phyloP scores from a whole-genome alignment of 2,888 invertebrate species.

The Mechanitis mazaeus region DNA sequence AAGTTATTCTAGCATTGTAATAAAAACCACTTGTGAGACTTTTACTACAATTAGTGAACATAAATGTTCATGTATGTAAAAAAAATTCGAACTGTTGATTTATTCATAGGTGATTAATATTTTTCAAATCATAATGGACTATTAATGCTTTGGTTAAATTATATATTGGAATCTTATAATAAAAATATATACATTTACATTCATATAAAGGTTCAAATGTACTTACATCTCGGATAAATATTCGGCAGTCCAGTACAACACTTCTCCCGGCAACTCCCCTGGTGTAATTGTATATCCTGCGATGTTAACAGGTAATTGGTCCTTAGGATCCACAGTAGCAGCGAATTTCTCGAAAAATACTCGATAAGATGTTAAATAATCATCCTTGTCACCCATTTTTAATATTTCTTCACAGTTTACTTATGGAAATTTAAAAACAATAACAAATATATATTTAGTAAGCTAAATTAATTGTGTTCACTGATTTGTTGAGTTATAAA shows the following conservation, averaged over 20 bases:
- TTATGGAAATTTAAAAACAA: constrained; percentile 17
- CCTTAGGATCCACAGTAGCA: constrained; percentile 80
- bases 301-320: constrained; percentile 84
- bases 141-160: no score
- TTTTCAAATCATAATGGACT: no score
- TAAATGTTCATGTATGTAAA: no score
- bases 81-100: no score
- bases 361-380: constrained; percentile 82
- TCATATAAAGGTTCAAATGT: neutral
- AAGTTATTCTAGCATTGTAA: no score
- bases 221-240: constrained; percentile 87
- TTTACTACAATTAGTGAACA: no score
- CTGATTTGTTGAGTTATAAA: neutral
- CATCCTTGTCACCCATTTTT: constrained; percentile 78
- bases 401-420: constrained; percentile 22
- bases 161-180: no score
- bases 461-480: neutral
- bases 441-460: constrained; percentile 3
- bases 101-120: no score
- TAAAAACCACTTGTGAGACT: no score
- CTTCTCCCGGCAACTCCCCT: constrained; percentile 83
- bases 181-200: no score
- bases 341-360: constrained; percentile 85
- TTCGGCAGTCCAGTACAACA: constrained; percentile 85
- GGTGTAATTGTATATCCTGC: constrained; percentile 82